Evolutionary conservation across 2,113 vertebrate species (phyloP).

Genomic region (Syngnathus scovelli): DNA sequence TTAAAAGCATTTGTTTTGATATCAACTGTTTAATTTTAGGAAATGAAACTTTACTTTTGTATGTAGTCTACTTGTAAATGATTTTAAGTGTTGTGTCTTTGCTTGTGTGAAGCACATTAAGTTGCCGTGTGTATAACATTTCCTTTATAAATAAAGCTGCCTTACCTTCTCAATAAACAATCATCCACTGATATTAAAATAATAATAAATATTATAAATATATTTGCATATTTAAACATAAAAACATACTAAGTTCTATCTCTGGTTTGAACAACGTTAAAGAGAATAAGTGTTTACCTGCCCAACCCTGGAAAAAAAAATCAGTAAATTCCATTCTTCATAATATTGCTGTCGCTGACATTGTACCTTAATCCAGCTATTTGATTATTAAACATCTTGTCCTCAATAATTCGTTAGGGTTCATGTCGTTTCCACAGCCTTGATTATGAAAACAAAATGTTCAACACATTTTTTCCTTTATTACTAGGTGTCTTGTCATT

Average conservation of each 20-base stretch:
- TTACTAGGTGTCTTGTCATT: slow-evolving; percentile 44
- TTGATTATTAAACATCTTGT: slow-evolving; percentile 33
- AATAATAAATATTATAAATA: not conserved
- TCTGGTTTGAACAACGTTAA: slow-evolving; percentile 2
- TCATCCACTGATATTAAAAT: no score
- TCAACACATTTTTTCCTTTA: slow-evolving; percentile 30
- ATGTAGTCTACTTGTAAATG: no score
- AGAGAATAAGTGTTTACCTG: not conserved
- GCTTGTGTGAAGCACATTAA: no score
- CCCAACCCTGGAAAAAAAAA: no score
- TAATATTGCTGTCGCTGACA: not conserved
- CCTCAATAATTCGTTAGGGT: slow-evolving; percentile 36
- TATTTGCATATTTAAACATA: not conserved
- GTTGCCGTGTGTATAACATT: no score
- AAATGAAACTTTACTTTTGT: no score
- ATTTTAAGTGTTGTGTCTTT: no score
- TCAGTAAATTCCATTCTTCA: no score
- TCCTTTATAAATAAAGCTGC: no score
- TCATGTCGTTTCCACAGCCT: slow-evolving; percentile 32
- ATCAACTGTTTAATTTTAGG: not conserved
- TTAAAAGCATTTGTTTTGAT: not conserved
- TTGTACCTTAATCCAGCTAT: slow-evolving; percentile 24
- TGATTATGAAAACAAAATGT: slow-evolving; percentile 58
- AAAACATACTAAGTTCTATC: not conserved
- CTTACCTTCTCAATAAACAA: no score